Conservation (phyloP, 2,888 invertebrate genomes). For the Xanthorhoe designata region DNA sequence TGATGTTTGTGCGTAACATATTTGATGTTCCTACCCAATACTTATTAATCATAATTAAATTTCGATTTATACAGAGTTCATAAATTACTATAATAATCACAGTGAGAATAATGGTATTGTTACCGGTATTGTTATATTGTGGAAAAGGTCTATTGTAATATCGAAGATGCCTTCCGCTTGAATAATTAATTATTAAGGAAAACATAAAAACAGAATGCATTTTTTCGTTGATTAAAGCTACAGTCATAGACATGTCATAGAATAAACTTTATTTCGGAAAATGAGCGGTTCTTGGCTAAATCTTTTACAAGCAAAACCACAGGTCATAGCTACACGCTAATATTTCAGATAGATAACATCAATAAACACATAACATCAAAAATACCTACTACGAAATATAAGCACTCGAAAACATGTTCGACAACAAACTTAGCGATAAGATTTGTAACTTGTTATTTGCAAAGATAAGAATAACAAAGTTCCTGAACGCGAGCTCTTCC, state of each 20-base stretch:
- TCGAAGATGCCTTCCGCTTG: too few relatives aligned
- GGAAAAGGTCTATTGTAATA: not conserved
- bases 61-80: not conserved
- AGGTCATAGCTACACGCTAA: not conserved
- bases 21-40: not conserved
- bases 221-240: too few relatives aligned
- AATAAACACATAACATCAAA: not conserved
- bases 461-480: slow-evolving; percentile 35
- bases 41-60: not conserved
- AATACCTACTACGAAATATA: not conserved
- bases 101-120: not conserved
- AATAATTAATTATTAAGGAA: too few relatives aligned
- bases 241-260: too few relatives aligned
- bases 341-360: not conserved
- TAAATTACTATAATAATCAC: not conserved
- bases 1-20: not conserved
- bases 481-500: slow-evolving; percentile 34
- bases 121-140: not conserved
- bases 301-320: not conserved
- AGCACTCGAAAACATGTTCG: slow-evolving; percentile 7
- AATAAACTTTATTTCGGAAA: not conserved
- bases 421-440: slow-evolving; percentile 21
- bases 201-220: too few relatives aligned
- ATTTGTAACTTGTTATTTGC: slow-evolving; percentile 24
- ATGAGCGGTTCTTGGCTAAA: not conserved